A percentile compares a stretch with the other conserved stretches of the same genome.
Evolutionary conservation across 2,888 invertebrate genomes (phyloP).

Genomic region (Pogonocherus hispidulus): DNA sequence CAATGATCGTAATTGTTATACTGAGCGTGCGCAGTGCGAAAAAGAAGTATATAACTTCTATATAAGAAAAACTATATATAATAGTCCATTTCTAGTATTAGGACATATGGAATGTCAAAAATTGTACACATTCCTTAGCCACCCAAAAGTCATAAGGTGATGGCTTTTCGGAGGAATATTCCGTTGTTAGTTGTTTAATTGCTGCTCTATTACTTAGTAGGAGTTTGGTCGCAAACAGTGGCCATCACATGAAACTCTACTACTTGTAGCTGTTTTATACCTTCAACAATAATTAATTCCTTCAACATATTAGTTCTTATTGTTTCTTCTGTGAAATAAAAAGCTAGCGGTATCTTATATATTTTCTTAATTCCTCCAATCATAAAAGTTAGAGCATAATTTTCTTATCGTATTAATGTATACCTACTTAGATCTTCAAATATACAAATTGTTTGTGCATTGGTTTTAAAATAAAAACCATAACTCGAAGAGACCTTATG

Average conservation of each 20-base stretch:
- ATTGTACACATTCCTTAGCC: conserved; percentile 14
- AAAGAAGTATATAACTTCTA: too few species aligned
- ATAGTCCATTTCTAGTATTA: conserved; percentile 36
- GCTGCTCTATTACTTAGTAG: conserved; percentile 23
- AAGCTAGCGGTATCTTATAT: conserved; percentile 28
- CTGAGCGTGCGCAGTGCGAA: too few species aligned
- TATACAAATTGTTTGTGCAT: conserved; percentile 36
- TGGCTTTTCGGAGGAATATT: conserved; percentile 9
- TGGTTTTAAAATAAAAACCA: conserved; percentile 41
- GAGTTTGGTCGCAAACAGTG: conserved; percentile 30
- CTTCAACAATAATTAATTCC: conserved; percentile 21
- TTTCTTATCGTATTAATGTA: conserved; percentile 20
- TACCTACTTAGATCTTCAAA: conserved; percentile 49
- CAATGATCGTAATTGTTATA: too few species aligned
- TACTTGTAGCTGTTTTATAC: conserved; percentile 23
- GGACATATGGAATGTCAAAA: conserved; percentile 33
- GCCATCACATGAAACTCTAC: conserved; percentile 20
- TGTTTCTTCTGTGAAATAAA: conserved; percentile 31
- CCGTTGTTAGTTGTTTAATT: background rate
- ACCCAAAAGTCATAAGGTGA: conserved; percentile 20
- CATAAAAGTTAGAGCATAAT: conserved; percentile 28
- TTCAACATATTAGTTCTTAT: conserved; percentile 18
- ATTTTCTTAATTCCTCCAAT: conserved; percentile 17
- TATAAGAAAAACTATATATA: too few species aligned
- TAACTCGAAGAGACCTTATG: conserved; percentile 47